Base-by-base conservation (phyloP, 2,113 vertebrate species). In the Callaeas wilsoni region DNA sequence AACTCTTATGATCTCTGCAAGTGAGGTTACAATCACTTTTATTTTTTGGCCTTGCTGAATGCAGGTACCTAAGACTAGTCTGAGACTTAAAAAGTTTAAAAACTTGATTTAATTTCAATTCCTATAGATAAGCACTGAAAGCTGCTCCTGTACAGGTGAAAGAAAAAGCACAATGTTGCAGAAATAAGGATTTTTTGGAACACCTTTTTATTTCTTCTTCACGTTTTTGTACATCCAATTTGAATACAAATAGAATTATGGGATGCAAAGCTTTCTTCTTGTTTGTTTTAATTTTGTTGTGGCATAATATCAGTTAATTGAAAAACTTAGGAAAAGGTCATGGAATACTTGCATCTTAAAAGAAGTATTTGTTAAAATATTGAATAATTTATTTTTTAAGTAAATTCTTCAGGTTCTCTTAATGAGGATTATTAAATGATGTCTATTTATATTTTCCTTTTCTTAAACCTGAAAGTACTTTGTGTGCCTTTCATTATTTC, bases 41-140 rank as follows among this genome's bases (percentile, higher is more conserved):
- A 27, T 14, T 46, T 41, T 44, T 62, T 30, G 16, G 10, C 3
- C 13, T 39, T 50, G 18, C 21, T 55, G 6, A 67, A 7, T 27
- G 21, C 25, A 26, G 0, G 0, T 21, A 46, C 2, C 10, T 27
- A 49, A 57, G 30, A 75, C 7, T 4, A 63, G 3, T 13, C 23
- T 47, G 29, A 89, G 10, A 46, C 10, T 16, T 65, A 12, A 46
- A 74, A n/a, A 65, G 2, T 33, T 49, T 60, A 60, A 88, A 93
- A 73, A 2, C 14, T 76, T 56, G 30, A 32, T 80, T 88, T 64
- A n/a, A 23, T 59, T 77, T 88, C 9, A 65, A 1, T 73, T 77
- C 6, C 9, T 69, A 8, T 2, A 47, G 13, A 10, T 17, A 16
- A 65, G 1, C 11, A 60, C 30, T 20, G 37, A 60, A 80, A 69